These are phyloP conservation scores for Holocentrus rufus DNA, from an alignment of 2,797 vertebrate genomes.

Conservation along the genomic window DNA sequence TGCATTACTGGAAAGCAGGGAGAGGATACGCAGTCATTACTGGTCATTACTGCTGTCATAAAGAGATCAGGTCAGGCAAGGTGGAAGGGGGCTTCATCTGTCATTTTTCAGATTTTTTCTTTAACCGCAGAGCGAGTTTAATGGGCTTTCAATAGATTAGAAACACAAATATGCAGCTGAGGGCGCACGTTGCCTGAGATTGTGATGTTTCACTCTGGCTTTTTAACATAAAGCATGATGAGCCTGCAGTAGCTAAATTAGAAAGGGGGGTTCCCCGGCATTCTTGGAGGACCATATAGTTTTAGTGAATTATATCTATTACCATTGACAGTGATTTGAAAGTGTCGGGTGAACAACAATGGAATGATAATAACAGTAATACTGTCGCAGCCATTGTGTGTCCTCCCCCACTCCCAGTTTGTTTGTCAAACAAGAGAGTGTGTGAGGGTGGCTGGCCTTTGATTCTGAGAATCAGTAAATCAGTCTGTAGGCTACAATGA, in stretches of 20 bases:
- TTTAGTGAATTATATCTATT: slow-evolving; percentile 46
- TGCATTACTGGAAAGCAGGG: slow-evolving; percentile 35
- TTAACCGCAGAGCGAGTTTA: background rate
- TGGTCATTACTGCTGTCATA: background rate
- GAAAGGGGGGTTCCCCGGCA: slow-evolving; percentile 17
- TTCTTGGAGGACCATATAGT: slow-evolving; percentile 18
- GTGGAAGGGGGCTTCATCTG: slow-evolving; percentile 6
- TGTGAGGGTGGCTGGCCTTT: slow-evolving; percentile 51
- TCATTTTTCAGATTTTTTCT: background rate
- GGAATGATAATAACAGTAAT: slow-evolving; percentile 65
- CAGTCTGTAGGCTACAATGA: slow-evolving; percentile 55
- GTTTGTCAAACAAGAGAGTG: slow-evolving; percentile 45
- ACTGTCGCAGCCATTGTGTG: slow-evolving; percentile 38
- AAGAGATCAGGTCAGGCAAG: slow-evolving; percentile 24
- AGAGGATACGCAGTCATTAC: slow-evolving; percentile 40
- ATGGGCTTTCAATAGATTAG: background rate
- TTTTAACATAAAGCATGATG: background rate
- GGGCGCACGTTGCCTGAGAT: background rate
- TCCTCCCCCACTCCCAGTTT: slow-evolving; percentile 42
- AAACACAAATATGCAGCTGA: background rate
- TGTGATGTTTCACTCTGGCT: background rate
- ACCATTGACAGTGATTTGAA: slow-evolving; percentile 32
- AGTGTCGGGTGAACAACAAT: slow-evolving; percentile 40
- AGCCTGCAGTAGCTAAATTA: slow-evolving; percentile 10
- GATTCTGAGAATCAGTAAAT: slow-evolving; percentile 59